These are phyloP conservation scores for Ophion slaviceki DNA, from an alignment of 2,888 invertebrate genomes.

Conservation along the genomic window DNA sequence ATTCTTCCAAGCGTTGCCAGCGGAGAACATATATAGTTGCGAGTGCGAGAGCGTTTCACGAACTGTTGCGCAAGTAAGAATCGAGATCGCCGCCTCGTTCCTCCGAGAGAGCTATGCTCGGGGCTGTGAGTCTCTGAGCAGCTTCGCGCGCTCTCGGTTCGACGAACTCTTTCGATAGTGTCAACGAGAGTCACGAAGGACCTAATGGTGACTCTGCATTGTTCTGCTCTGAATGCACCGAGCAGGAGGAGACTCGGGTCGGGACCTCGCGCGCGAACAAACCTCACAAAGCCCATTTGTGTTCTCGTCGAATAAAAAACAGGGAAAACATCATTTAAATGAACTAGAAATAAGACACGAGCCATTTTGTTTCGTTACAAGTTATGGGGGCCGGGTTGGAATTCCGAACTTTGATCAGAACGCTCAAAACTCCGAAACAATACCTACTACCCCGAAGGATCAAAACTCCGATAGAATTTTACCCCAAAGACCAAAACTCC, in stretches of 20 bases:
- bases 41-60: slow-evolving; percentile 66
- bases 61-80: slow-evolving; percentile 68
- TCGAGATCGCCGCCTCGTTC: slow-evolving; percentile 59
- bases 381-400: too few species aligned
- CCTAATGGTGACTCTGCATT: slow-evolving; percentile 51
- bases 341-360: too few species aligned
- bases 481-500: too few species aligned
- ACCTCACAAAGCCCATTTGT: neutral
- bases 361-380: too few species aligned
- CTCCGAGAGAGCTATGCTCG: slow-evolving; percentile 32
- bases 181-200: slow-evolving; percentile 65
- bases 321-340: neutral
- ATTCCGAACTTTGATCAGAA: too few species aligned
- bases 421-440: too few species aligned
- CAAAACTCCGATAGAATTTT: too few species aligned
- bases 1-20: slow-evolving; percentile 59
- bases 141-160: slow-evolving; percentile 54
- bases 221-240: slow-evolving; percentile 38
- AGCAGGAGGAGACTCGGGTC: neutral
- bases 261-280: neutral
- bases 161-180: slow-evolving; percentile 68
- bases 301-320: neutral
- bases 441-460: too few species aligned
- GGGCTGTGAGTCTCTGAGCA: slow-evolving; percentile 2
- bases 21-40: slow-evolving; percentile 27